phyloP scores from a whole-genome alignment of 2,797 vertebrate species.

The Eremophila alpestris region DNA sequence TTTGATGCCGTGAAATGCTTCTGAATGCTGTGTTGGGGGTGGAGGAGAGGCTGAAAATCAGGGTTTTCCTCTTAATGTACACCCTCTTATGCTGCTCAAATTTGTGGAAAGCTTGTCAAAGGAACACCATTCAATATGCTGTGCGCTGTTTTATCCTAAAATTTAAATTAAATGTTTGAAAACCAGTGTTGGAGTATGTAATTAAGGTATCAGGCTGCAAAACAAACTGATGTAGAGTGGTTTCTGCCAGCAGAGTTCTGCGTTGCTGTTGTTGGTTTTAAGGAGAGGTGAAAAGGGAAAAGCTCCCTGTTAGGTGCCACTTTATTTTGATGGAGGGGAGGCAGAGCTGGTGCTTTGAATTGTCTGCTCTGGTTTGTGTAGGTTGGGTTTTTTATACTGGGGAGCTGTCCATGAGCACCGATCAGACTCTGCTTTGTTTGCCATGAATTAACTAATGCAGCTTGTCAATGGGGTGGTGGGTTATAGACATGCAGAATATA shows the following conservation, averaged over 20 bases:
- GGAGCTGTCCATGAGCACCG: not conserved
- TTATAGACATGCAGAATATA: rapidly evolving
- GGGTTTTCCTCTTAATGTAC: not conserved
- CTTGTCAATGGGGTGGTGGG: not conserved
- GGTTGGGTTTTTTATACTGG: rapidly evolving
- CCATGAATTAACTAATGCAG: not conserved
- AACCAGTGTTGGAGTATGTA: not conserved
- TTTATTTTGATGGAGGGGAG: not conserved
- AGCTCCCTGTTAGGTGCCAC: not conserved
- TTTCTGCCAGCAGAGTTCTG: not conserved
- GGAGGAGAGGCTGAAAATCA: conserved; percentile 19
- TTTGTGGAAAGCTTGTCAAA: conserved; percentile 1
- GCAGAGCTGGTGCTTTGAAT: not conserved
- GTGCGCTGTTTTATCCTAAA: not conserved
- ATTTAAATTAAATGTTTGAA: not conserved
- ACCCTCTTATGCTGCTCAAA: not conserved
- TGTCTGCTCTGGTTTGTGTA: not conserved
- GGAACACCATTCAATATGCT: not conserved
- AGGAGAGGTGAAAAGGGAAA: not conserved
- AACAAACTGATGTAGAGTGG: not conserved
- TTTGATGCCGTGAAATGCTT: conserved; percentile 44
- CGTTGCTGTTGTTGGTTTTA: not conserved
- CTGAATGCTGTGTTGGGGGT: conserved; percentile 9
- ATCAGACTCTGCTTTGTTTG: not conserved
- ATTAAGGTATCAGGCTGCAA: not conserved